Base-by-base conservation (phyloP, 2,888 invertebrate genomes). In the Harmothoe impar region DNA sequence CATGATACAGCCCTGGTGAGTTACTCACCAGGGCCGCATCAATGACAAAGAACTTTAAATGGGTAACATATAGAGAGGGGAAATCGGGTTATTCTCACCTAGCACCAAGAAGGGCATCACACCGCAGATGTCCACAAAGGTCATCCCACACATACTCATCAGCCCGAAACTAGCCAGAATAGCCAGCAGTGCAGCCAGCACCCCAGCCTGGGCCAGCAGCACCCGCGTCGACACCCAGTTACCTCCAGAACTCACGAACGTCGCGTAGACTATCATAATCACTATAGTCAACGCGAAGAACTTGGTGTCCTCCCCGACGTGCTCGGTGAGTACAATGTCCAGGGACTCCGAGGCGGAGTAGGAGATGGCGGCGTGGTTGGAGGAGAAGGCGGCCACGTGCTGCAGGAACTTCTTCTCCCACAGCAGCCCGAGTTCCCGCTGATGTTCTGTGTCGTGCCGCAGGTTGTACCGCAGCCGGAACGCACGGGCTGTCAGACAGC, bases 101-200 rank as follows among this genome's bases (percentile, higher is more conserved):
- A 94, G 91, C 15, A 94, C 91, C 0, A 94, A 91, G 84, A 94
- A 94, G 17, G 94, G 94, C 91, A 93, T 93, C 17, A 93, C 93
- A 12, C 94, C 94, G 29, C 94, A 94, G 15, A 93, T 93, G 89
- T 93, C 93, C 78, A 94, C 94, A 56, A 94, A 93, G 23, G 90
- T 91, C 72, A 93, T 88, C 3, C 93, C 93, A 72, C 91, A 89
- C n/a, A 92, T 72, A 29, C 92, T 90, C n/a, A 93, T 89, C 25
- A 94, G 90, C 17, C 94, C 94, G 91, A 94, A 93, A 15, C 93
- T 91, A 12, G 93, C 93, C 85, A 93, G 68, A 72, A 94, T 94
- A 35, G 93, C 93, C 78, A 94, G 89, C 1, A 90, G 92, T 23
- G 93, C 93, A n/a, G 92, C 92, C 54, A 91, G 23, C 33, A 92